Conservation (phyloP, 2,888 invertebrate genomes). For the Argyresthia goedartella region DNA sequence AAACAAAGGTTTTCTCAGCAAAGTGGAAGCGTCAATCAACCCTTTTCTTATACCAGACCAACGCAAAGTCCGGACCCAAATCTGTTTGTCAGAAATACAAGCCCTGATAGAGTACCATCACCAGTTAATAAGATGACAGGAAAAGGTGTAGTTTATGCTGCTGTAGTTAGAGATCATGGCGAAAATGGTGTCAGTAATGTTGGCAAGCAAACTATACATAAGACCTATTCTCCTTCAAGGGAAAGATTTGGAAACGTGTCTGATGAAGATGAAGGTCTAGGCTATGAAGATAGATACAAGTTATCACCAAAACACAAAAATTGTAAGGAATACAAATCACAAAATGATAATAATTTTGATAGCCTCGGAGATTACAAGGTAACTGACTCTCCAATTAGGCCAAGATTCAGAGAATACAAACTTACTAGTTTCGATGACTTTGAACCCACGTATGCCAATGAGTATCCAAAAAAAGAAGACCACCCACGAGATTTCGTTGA, state of each 20-base stretch:
- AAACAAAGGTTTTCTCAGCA: conserved; percentile 71
- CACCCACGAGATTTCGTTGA: conserved; percentile 37
- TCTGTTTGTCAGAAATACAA: conserved; percentile 48
- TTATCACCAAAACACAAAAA: conserved; percentile 37
- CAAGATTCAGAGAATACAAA: conserved; percentile 72
- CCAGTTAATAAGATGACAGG: conserved; percentile 64
- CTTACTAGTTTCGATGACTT: conserved; percentile 62
- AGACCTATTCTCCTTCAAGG: conserved; percentile 54
- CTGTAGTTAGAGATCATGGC: conserved; percentile 72
- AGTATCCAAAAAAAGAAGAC: conserved; percentile 37
- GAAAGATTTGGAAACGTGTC: conserved; percentile 71
- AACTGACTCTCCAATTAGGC: conserved; percentile 73
- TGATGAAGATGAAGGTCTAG: conserved; percentile 86
- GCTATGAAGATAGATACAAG: conserved; percentile 74
- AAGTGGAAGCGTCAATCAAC: conserved; percentile 80
- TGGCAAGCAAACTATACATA: conserved; percentile 64
- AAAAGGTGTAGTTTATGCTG: conserved; percentile 81
- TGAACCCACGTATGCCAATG: conserved; percentile 62
- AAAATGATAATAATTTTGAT: conserved; percentile 55
- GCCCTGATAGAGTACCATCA: conserved; percentile 56
- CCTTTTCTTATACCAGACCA: conserved; percentile 83
- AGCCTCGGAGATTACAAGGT: conserved; percentile 53
- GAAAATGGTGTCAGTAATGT: conserved; percentile 29
- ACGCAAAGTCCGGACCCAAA: conserved; percentile 67
- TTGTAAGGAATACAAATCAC: conserved; percentile 61